Base-by-base conservation (phyloP, 2,888 invertebrate genomes). In the Dexiosoma caninum region DNA sequence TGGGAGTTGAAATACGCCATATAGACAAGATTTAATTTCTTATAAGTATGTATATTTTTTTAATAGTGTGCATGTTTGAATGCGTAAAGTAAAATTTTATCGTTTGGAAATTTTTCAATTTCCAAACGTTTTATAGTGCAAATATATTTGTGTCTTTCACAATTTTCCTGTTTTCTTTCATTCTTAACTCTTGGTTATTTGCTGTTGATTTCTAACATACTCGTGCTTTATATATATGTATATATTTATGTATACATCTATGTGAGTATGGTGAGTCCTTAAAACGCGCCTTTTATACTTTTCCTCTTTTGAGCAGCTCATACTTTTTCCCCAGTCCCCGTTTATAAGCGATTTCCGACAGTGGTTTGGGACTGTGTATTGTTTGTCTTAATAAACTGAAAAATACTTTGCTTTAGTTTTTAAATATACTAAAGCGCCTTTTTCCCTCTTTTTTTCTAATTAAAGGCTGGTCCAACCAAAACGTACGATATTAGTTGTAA, bases 91-190 rank as follows among this genome's bases (percentile, higher is more conserved):
- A 85, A 87, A 87, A 87, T 88, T 89, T 88, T 89, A 89, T 89
- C 86, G 88, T 86, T 89, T 88, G 89, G 88, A 89, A 89, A 88
- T 89, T 87, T 89, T 88, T 87, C 87, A 88, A 88, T 88, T 88
- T 87, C 84, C 84, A 72, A 81, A 83, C 72, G 78, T 64, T 79
- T 69, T 57, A 59, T 60, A 59, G 59, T 42, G 14, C 14, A 8
- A 9, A 51, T 51, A 23, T 14, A 27, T 46, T 40, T 49, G 32
- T 51, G 46, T 60, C 27, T 30, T n/a, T 23, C n/a, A n/a, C 12
- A 49, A 51, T 51, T 14, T 14, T 30, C 27, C 14, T 8, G 27
- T 32, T 12, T 42, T 27, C 16, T 55, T 30, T 30, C 27, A n/a
- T 71, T 40, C 12, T 62, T 53, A 6, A 30, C 30, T 40, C 49